Percentiles rank a stretch among this genome's conserved stretches.
These are phyloP conservation scores for Resseliella maxima DNA, from an alignment of 2,888 invertebrate genomes.

Conservation along the genomic window DNA sequence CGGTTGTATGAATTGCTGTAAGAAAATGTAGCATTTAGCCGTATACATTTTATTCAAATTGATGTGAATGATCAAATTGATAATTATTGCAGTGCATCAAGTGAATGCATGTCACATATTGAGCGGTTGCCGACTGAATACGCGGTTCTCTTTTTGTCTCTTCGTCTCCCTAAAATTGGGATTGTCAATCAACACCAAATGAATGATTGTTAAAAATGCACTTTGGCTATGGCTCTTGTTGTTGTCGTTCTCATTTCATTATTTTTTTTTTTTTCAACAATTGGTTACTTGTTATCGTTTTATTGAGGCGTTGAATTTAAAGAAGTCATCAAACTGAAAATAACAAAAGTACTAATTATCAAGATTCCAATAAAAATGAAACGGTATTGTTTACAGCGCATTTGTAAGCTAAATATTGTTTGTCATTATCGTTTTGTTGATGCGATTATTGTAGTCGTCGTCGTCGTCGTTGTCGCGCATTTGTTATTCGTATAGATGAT, in stretches of 20 bases:
- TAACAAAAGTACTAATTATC: background rate
- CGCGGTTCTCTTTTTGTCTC: no score
- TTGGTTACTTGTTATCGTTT: background rate
- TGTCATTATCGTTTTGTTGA: background rate
- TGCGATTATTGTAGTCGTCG: background rate
- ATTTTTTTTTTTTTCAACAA: background rate
- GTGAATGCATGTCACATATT: background rate
- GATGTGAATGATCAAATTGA: constrained; percentile 28
- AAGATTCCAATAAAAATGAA: background rate
- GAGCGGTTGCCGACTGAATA: background rate
- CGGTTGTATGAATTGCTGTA: background rate
- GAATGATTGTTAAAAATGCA: background rate
- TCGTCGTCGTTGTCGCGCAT: background rate
- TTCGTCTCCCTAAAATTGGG: no score
- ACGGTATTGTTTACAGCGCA: background rate
- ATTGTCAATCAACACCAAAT: background rate
- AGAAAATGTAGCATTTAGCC: background rate
- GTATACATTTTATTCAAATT: background rate
- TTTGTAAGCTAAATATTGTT: background rate
- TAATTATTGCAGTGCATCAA: background rate
- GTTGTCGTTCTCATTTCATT: no score
- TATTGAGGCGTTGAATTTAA: constrained; percentile 18
- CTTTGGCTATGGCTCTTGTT: background rate
- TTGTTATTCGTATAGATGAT: background rate
- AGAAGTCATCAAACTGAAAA: background rate